A percentile compares a stretch with the other conserved stretches of the same genome.
These are phyloP conservation scores for Mesoligia furuncula DNA, from an alignment of 2,888 invertebrate species.

Conservation along the genomic window DNA sequence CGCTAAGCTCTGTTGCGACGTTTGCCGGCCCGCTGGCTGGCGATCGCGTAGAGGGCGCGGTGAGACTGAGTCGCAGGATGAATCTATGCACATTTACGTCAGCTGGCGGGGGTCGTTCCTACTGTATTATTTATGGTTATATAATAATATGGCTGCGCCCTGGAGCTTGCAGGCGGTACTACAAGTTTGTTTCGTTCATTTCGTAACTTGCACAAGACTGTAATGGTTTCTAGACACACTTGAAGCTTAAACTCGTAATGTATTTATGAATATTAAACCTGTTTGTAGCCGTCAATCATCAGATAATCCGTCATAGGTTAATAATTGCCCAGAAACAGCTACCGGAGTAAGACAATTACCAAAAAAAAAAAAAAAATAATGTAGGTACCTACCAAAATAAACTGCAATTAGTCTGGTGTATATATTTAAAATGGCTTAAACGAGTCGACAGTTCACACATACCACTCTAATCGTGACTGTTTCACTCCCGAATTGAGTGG, in stretches of 20 bases:
- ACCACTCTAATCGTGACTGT: conserved; percentile 48
- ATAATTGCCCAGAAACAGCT: conserved; percentile 41
- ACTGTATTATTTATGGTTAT: conserved; percentile 61
- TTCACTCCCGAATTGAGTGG: conserved; percentile 44
- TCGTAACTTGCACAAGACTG: conserved; percentile 5
- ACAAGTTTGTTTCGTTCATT: conserved; percentile 33
- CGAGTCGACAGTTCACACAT: conserved; percentile 60
- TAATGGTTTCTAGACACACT: conserved; percentile 12
- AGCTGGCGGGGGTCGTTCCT: conserved; percentile 54
- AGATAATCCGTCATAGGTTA: conserved; percentile 8
- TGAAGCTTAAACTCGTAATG: neutral
- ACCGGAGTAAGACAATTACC: conserved; percentile 11
- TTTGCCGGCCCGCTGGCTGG: conserved; percentile 46
- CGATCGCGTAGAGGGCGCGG: conserved; percentile 61
- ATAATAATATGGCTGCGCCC: conserved; percentile 49
- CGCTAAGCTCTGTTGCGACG: conserved; percentile 48
- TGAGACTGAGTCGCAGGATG: conserved; percentile 59
- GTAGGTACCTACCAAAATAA: conserved; percentile 63
- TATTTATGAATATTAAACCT: conserved; percentile 20
- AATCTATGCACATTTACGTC: conserved; percentile 66
- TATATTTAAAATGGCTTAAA: conserved; percentile 29
- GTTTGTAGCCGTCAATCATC: conserved; percentile 6
- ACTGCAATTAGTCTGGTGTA: conserved; percentile 46
- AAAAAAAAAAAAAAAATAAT: no score
- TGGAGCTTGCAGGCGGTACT: conserved; percentile 15